Conservation (phyloP, 2,113 vertebrate species). For the Tyrannus savana region DNA sequence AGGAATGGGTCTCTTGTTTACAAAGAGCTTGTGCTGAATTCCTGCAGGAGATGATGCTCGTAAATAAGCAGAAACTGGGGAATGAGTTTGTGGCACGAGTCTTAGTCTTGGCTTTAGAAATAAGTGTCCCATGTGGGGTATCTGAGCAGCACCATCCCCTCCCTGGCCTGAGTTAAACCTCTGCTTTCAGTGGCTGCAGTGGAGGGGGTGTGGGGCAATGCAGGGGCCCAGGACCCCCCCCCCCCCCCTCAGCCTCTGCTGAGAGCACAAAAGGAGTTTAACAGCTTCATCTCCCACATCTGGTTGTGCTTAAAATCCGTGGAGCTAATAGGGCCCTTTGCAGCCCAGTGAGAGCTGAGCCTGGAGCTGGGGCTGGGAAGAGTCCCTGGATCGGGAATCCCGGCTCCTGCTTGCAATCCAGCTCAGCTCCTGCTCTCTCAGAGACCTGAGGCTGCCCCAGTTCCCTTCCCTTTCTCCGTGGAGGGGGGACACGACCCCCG, state of each 20-base stretch:
- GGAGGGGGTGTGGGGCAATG: neutral
- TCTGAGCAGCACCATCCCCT: neutral
- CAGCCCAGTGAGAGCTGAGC: neutral
- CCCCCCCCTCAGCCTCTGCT: neutral
- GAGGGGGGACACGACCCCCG: no score
- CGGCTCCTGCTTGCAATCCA: neutral
- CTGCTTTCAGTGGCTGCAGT: neutral
- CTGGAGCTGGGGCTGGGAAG: neutral
- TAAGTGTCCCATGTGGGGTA: fast-evolving
- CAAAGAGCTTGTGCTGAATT: fast-evolving
- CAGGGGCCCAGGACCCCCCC: neutral
- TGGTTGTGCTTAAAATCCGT: constrained; percentile 62
- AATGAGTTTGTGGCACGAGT: neutral
- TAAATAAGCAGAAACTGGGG: fast-evolving
- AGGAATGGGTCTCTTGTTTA: neutral
- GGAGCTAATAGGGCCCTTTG: neutral
- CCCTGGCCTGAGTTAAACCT: neutral
- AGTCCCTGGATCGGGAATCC: neutral
- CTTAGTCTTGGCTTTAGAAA: neutral
- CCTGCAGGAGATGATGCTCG: fast-evolving
- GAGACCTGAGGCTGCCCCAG: neutral
- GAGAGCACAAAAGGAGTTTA: constrained; percentile 48
- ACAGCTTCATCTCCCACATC: constrained; percentile 60
- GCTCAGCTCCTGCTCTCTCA: neutral
- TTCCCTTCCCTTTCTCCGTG: neutral